phyloP scores from a whole-genome alignment of 2,113 vertebrate species.

The Drymodes brunneopygia region DNA sequence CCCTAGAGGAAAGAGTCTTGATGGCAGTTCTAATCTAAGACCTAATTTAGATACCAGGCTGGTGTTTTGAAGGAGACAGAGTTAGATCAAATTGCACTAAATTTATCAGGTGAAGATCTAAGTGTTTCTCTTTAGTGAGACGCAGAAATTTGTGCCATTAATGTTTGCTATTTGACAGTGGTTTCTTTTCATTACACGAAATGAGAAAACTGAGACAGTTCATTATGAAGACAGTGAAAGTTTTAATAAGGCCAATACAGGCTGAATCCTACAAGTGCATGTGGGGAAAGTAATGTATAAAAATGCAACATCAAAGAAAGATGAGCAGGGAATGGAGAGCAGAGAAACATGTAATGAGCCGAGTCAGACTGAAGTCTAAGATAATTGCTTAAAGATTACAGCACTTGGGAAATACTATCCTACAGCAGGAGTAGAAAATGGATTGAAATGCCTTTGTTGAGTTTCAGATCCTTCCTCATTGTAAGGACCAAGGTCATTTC shows the following conservation, averaged over 20 bases:
- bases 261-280: not conserved
- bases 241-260: not conserved
- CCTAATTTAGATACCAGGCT: not conserved
- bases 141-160: not conserved
- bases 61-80: not conserved
- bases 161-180: not conserved
- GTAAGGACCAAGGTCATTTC: not conserved
- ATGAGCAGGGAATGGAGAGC: not conserved
- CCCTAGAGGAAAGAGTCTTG: not conserved
- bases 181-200: constrained; percentile 1
- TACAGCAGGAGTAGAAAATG: not conserved
- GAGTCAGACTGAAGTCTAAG: not conserved
- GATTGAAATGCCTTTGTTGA: too few species aligned
- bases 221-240: not conserved
- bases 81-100: not conserved
- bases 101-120: not conserved
- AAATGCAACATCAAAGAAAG: constrained; percentile 31
- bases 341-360: constrained; percentile 25
- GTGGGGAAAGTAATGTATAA: not conserved
- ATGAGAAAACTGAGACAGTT: not conserved
- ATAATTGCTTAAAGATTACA: constrained; percentile 16
- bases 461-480: too few species aligned
- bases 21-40: not conserved
- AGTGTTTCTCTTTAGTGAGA: not conserved
- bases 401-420: not conserved